Percentiles rank a stretch among this genome's conserved stretches.
phyloP scores from a whole-genome alignment of 2,113 vertebrate species.

The Alethe castanea region DNA sequence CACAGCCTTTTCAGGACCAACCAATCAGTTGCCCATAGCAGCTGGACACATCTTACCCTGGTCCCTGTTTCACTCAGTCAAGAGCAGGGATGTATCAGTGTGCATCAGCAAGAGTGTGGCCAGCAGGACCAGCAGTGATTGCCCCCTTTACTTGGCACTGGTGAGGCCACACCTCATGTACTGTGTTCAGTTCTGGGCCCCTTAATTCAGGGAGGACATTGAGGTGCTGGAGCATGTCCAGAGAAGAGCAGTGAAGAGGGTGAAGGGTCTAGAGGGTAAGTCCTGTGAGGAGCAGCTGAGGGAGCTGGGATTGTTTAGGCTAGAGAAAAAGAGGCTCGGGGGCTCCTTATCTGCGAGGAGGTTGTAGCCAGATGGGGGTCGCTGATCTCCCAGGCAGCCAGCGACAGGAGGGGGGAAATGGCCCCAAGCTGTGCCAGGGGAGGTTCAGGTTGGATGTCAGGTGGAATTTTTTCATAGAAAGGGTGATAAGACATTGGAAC shows the following conservation, averaged over 20 bases:
- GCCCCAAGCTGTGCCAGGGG: not conserved
- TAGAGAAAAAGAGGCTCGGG: not conserved
- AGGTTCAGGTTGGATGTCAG: not conserved
- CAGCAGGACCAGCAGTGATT: not conserved
- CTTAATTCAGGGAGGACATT: not conserved
- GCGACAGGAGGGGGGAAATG: not conserved
- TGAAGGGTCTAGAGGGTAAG: not conserved
- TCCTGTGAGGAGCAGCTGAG: not conserved
- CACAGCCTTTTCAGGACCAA: not conserved
- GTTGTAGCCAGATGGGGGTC: not conserved
- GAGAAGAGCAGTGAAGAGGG: not conserved
- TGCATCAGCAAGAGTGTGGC: too few relatives aligned
- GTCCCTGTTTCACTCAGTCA: not conserved
- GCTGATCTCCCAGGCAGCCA: not conserved
- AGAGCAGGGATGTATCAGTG: not conserved
- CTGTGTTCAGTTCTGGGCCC: not conserved
- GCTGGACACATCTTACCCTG: not conserved
- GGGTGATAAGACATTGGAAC: not conserved
- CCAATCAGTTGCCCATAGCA: not conserved
- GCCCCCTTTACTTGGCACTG: accelerated
- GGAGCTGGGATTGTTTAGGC: not conserved
- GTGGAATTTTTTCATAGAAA: not conserved
- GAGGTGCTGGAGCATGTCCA: not conserved
- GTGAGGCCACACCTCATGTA: not conserved
- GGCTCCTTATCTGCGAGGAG: not conserved